Evolutionary conservation across 2,797 vertebrate species (phyloP).

Genomic region (Acestrorhynchus altus): DNA sequence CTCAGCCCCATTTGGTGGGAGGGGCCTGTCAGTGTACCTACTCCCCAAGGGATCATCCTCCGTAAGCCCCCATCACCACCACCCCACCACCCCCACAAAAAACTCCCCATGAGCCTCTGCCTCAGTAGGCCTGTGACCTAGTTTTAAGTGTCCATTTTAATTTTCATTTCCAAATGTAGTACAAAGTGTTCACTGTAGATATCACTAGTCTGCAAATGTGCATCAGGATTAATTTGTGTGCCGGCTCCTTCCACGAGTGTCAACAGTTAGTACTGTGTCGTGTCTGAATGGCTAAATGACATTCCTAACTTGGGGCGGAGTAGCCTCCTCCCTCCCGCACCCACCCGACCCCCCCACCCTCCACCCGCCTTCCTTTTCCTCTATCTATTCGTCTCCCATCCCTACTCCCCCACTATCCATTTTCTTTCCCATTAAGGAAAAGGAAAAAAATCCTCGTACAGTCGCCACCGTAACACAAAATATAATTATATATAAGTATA

Average conservation of each 20-base stretch:
- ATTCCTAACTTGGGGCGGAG: constrained; percentile 89
- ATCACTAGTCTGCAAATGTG: constrained; percentile 99
- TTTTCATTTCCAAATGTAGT: constrained; percentile 99
- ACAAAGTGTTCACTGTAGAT: constrained; percentile 99
- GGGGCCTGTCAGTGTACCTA: constrained; percentile 19
- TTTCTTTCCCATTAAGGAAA: constrained; percentile 86
- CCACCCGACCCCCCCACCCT: constrained; percentile 74
- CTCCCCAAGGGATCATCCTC: constrained; percentile 50
- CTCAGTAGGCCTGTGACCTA: constrained; percentile 99
- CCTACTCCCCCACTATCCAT: constrained; percentile 82
- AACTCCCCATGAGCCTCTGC: constrained; percentile 70
- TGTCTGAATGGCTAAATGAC: constrained; percentile 99
- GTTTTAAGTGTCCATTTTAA: constrained; percentile 99
- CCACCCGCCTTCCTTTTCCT: constrained; percentile 40
- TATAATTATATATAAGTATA: constrained; percentile 82
- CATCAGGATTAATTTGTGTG: constrained; percentile 99
- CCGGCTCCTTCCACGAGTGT: constrained; percentile 99
- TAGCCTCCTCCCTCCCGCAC: constrained; percentile 59
- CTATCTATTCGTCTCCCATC: constrained; percentile 71
- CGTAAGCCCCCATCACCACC: constrained; percentile 7
- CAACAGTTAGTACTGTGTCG: constrained; percentile 99
- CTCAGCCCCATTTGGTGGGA: constrained; percentile 42
- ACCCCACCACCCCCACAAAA: constrained; percentile 7
- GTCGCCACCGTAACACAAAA: constrained; percentile 88
- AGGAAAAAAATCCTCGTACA: constrained; percentile 82